phyloP scores from a whole-genome alignment of 2,888 invertebrate species.

The Caenorhabditis parvicauda region DNA sequence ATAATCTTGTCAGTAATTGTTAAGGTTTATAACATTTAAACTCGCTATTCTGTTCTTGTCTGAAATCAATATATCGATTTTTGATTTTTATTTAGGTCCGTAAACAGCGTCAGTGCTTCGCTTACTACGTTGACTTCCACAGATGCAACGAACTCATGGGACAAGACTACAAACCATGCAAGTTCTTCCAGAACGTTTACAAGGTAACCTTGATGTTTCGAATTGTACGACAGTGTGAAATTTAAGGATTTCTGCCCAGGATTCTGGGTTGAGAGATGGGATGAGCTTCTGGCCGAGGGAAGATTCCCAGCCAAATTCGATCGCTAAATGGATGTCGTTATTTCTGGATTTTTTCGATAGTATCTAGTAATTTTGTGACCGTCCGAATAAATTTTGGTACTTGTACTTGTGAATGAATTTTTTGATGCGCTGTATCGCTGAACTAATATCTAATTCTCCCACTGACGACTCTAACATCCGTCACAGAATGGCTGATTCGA shows the following conservation, averaged over 20 bases:
- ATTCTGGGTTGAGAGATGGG: conserved; percentile 63
- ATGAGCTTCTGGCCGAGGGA: conserved; percentile 59
- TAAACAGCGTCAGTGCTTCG: conserved; percentile 61
- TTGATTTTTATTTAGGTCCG: conserved; percentile 40
- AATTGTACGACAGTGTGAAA: background rate
- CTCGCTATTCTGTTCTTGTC: too few species aligned
- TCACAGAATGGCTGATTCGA: conserved; percentile 49
- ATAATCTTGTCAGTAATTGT: too few species aligned
- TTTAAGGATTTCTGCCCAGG: conserved; percentile 58
- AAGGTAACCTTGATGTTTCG: conserved; percentile 41
- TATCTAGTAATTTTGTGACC: background rate
- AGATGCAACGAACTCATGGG: conserved; percentile 62
- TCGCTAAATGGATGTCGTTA: conserved; percentile 57
- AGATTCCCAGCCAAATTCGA: conserved; percentile 63
- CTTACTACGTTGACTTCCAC: conserved; percentile 62
- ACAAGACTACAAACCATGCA: conserved; percentile 61
- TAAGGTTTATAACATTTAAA: too few species aligned
- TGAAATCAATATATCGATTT: background rate
- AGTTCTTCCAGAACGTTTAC: conserved; percentile 63
- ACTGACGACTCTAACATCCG: conserved; percentile 12
- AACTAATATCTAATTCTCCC: conserved; percentile 21
- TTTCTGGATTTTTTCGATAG: background rate
- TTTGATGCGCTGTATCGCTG: conserved; percentile 4
- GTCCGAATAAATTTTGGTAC: background rate
- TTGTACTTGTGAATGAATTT: background rate